Evolutionary conservation across 2,888 invertebrate species (phyloP), one percentile per base, ranked within the genome.

Genomic region (Elegia similella): DNA sequence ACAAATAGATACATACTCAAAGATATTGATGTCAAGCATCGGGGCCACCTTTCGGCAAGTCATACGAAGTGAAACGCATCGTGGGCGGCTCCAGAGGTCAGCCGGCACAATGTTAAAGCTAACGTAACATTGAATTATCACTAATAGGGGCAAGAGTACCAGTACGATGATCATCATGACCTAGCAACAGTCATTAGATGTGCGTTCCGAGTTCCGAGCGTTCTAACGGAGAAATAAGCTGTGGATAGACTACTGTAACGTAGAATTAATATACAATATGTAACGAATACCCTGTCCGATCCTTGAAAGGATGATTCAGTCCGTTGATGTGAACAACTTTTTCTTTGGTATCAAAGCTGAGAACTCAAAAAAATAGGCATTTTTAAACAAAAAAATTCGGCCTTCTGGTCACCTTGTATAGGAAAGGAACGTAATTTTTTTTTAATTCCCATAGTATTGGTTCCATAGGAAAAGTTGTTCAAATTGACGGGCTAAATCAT

Each of bases 101-200:
- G 3, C 34, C 16, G 34, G 34, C 12, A 50, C 50, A 50, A 50
- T 50, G 38, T 50, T 38, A 32, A 16, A 48, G 47, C 7, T 34
- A 50, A 50, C 50, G 50, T 34, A 50, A 50, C 50, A 16, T 50
- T 50, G 50, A 50, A 50, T 50, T 34, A 50, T 50, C 30, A 7
- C 15, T n/a, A 50, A 46, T 29, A 29, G 23, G 23, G 23, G 23
- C 23, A 23, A n/a, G 23, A 38, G 38, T n/a, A 38, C 38, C 12
- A 38, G 42, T 17, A 34, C 34, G 50, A 50, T 50, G 50, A 50
- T 34, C 50, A 50, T 5, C 50, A 16, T 50, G 32, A 50, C 50
- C 32, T 34, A 34, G 50, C 50, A 17, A 50, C 34, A 12, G 8
- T 34, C 34, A 50, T 38, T 50, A 48, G 30, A 50, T 34, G 34